Conservation (phyloP, 1,140 invertebrate genomes). For the Bombus superbus region DNA sequence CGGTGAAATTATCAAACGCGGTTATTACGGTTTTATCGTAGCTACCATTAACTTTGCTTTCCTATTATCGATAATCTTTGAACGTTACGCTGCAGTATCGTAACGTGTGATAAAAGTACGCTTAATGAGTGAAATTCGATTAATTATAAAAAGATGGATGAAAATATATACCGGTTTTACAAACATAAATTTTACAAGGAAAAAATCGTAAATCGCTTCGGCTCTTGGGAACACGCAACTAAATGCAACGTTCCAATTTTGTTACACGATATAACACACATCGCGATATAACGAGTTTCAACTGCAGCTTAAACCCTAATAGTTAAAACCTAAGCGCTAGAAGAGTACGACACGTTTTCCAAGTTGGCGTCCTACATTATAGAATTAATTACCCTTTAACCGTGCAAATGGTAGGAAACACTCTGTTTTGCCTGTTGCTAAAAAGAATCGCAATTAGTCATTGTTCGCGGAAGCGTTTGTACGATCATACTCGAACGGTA, state of each 20-base stretch:
- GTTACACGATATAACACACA: neutral
- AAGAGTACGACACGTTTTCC: neutral
- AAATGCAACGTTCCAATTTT: neutral
- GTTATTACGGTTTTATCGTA: neutral
- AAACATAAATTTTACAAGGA: neutral
- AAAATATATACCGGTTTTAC: neutral
- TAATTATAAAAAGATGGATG: neutral
- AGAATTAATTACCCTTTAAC: neutral
- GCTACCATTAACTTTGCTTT: neutral
- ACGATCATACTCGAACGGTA: neutral
- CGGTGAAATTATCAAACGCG: neutral
- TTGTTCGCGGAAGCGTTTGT: neutral
- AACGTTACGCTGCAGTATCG: neutral
- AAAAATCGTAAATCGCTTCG: neutral
- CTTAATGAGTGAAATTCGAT: neutral
- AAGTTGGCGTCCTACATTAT: neutral
- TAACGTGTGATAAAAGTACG: neutral
- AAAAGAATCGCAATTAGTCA: conserved; percentile 1
- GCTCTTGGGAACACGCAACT: neutral
- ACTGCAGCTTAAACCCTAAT: neutral
- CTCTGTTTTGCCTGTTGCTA: neutral
- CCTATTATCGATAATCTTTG: neutral
- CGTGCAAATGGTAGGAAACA: neutral
- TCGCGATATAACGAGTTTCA: neutral
- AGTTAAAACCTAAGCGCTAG: neutral